phyloP scores from a whole-genome alignment of 2,113 vertebrate species.

The Dipodomys spectabilis region DNA sequence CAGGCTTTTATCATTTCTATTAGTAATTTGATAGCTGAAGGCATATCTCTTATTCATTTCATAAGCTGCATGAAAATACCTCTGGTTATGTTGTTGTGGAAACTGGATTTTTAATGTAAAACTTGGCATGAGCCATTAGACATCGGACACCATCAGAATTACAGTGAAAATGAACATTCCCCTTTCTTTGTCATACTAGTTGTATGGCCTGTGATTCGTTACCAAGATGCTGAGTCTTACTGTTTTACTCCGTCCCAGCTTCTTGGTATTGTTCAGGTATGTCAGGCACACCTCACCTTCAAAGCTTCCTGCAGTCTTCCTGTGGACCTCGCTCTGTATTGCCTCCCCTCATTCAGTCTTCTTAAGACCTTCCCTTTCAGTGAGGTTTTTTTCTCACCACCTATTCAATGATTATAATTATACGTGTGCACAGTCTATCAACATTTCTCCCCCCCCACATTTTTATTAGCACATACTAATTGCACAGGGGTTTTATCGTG shows the following conservation, averaged over 20 bases:
- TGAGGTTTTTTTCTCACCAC: constrained; percentile 5
- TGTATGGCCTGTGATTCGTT: not conserved
- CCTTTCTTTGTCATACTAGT: not conserved
- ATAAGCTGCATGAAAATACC: too few species aligned
- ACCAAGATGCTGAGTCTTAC: not conserved
- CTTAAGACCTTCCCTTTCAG: constrained; percentile 2
- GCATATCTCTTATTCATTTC: too few species aligned
- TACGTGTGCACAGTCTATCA: not conserved
- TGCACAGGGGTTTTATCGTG: too few species aligned
- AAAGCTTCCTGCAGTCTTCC: not conserved
- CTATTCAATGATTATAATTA: not conserved
- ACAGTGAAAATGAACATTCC: not conserved
- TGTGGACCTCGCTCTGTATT: not conserved
- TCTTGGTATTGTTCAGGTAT: not conserved
- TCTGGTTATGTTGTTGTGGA: too few species aligned
- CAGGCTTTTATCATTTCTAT: too few species aligned
- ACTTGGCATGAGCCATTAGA: too few species aligned
- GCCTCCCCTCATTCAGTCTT: not conserved
- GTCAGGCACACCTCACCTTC: not conserved
- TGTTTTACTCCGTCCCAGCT: not conserved
- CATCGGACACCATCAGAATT: too few species aligned
- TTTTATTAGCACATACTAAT: not conserved
- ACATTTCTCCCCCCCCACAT: not conserved
- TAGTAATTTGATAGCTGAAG: too few species aligned
- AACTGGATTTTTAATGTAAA: too few species aligned